A percentile compares a stretch with the other conserved stretches of the same genome.
Evolutionary conservation across 37 sponge, comb jelly and placozoan genomes (phyloP).

Genomic region (Chondrilla cf. caribensis): DNA sequence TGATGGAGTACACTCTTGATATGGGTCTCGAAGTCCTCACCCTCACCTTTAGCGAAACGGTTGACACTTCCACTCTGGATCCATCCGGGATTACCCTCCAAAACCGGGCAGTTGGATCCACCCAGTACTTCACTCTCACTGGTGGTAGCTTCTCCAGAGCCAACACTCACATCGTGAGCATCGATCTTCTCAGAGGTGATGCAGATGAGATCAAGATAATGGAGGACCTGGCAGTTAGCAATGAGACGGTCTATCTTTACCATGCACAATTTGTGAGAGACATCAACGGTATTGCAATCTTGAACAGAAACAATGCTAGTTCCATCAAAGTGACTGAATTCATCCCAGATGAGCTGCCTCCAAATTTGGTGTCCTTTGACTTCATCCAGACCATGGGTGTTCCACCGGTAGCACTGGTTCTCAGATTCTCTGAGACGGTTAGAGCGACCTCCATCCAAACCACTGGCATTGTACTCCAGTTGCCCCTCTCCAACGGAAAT

Average conservation of each 20-base stretch:
- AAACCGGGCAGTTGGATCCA: constrained; percentile 9
- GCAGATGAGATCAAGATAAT: constrained; percentile 71
- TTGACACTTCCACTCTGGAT: constrained; percentile 44
- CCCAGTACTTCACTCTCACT: constrained; percentile 40
- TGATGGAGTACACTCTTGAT: constrained; percentile 55
- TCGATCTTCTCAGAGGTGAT: constrained; percentile 57
- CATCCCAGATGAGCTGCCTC: constrained; percentile 44
- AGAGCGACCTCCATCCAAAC: constrained; percentile 37
- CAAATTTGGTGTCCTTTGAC: constrained; percentile 70
- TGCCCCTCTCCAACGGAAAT: constrained; percentile 4
- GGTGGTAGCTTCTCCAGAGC: constrained; percentile 49
- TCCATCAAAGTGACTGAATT: constrained; percentile 28
- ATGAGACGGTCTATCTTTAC: constrained; percentile 49
- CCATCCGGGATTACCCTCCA: constrained; percentile 54
- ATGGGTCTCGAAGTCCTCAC: constrained; percentile 53
- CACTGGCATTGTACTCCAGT: constrained; percentile 46
- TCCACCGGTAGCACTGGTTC: constrained; percentile 57
- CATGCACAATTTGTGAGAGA: constrained; percentile 56
- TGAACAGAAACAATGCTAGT: not conserved
- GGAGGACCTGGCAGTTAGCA: constrained; percentile 44
- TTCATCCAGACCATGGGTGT: constrained; percentile 40
- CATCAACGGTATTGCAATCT: constrained; percentile 50
- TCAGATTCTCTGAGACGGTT: constrained; percentile 85
- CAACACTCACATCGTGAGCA: constrained; percentile 54
- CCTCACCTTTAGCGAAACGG: constrained; percentile 78